Evolutionary conservation across 2,113 vertebrate genomes (phyloP).

Genomic region (Pelodiscus sinensis): DNA sequence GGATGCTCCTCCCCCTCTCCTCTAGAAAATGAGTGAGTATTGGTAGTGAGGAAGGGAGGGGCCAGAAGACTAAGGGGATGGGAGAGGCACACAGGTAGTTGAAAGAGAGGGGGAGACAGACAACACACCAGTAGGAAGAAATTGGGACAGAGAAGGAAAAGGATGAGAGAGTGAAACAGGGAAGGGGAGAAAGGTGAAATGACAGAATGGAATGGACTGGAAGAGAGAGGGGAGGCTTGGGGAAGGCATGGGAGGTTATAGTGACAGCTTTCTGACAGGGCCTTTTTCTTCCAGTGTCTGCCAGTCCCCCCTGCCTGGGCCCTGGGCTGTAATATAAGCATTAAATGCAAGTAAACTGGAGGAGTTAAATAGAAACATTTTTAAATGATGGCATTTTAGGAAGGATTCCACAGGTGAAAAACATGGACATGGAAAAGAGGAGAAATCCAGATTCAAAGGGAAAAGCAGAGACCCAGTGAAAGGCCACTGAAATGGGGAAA

Average conservation of each 20-base stretch:
- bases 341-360: slow-evolving; percentile 4
- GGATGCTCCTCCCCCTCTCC: not conserved
- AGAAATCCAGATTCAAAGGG: slow-evolving; percentile 1
- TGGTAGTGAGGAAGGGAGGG: not conserved
- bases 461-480: slow-evolving; percentile 31
- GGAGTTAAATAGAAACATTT: not conserved
- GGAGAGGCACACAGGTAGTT: not conserved
- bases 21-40: not conserved
- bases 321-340: not conserved
- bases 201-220: not conserved
- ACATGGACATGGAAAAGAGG: not conserved
- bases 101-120: not conserved
- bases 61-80: not conserved
- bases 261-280: not conserved
- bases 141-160: not conserved
- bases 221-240: not conserved
- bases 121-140: not conserved
- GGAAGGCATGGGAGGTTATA: not conserved
- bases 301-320: not conserved
- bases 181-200: not conserved
- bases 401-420: slow-evolving; percentile 1
- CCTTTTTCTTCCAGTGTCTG: not conserved
- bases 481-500: not conserved
- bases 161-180: not conserved
- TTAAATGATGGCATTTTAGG: not conserved